Evolutionary conservation across 2,113 vertebrate genomes (phyloP).

Genomic region (Neogobius melanostomus): DNA sequence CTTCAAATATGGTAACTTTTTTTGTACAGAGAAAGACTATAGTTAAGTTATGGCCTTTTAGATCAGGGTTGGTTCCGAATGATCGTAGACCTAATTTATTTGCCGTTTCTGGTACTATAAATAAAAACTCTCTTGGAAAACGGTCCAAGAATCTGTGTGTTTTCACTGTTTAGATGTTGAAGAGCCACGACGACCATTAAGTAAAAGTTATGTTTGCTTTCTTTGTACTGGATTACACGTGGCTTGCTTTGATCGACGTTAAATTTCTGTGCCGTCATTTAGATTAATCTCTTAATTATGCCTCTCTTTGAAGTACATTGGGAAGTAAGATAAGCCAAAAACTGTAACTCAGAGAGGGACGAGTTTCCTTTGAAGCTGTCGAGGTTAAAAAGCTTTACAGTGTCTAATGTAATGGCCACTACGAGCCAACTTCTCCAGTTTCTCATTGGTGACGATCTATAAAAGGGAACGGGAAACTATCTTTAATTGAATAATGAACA

Average conservation of each 20-base stretch:
- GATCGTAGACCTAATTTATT: too few species aligned
- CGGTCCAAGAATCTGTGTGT: too few species aligned
- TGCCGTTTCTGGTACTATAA: too few species aligned
- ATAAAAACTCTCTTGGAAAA: too few species aligned
- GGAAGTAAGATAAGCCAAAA: constrained; percentile 3
- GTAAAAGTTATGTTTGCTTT: constrained; percentile 23
- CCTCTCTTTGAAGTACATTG: constrained; percentile 1
- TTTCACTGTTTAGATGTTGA: neutral
- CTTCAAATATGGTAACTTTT: too few species aligned
- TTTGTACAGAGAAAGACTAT: too few species aligned
- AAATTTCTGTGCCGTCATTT: neutral
- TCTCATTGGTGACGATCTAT: neutral
- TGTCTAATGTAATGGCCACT: neutral
- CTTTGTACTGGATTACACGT: constrained; percentile 3
- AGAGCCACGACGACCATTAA: constrained; percentile 12
- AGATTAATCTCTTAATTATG: constrained; percentile 10
- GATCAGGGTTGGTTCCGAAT: too few species aligned
- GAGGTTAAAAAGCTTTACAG: neutral
- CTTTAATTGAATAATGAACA: neutral
- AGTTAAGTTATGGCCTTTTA: too few species aligned
- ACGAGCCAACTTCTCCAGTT: neutral
- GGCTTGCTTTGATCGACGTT: neutral
- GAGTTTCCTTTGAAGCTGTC: neutral
- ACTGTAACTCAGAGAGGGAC: neutral
- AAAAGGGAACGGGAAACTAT: neutral